Evolutionary conservation across 2,888 invertebrate species (phyloP), one percentile per base, ranked within the genome.

Genomic region (Pristionchus entomophagus): DNA sequence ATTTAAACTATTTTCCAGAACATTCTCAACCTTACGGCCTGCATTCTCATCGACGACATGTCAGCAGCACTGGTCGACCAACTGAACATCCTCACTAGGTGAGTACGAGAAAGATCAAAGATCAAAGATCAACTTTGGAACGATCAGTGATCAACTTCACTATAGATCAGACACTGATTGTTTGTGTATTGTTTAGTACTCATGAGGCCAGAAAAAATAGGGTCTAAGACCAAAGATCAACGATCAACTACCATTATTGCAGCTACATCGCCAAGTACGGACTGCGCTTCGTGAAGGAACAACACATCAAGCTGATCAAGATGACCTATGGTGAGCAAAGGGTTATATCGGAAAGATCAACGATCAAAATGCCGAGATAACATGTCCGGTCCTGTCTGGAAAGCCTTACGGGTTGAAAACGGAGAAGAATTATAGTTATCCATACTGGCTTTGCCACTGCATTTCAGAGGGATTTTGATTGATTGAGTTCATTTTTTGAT

Each of bases 211-310:
- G 35, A 6, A 32, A 14, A 26, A 26, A 14, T 10, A 10, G 14
- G 45, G 14, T 45, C n/a, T 10, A 14, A 45, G 45, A 45, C 14
- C 45, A 45, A 14, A 45, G 45, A 45, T 45, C 45, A 45, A 45
- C 14, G n/a, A n/a, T n/a, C n/a, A n/a, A n/a, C n/a, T n/a, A n/a
- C n/a, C n/a, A 8, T 1, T 45, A 49, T 84, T 84, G 19, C 86
- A 88, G 88, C 32, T 87, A 87, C 84, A 78, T 89, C 41, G 53
- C 86, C 51, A 83, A 85, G 35, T 90, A 88, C 73, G 89, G 89
- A 0, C 81, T 87, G 35, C 85, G 89, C 73, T 87, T 90, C 83
- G 32, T 84, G 8, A 86, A 88, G 41, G 82, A 62, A 12, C 85
- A 87, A 14, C 84, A 84, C 35, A 41, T 65, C 73, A 81, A 81